Base-by-base conservation (phyloP, 2,113 vertebrate genomes). In the Grammomys dolichurus region DNA sequence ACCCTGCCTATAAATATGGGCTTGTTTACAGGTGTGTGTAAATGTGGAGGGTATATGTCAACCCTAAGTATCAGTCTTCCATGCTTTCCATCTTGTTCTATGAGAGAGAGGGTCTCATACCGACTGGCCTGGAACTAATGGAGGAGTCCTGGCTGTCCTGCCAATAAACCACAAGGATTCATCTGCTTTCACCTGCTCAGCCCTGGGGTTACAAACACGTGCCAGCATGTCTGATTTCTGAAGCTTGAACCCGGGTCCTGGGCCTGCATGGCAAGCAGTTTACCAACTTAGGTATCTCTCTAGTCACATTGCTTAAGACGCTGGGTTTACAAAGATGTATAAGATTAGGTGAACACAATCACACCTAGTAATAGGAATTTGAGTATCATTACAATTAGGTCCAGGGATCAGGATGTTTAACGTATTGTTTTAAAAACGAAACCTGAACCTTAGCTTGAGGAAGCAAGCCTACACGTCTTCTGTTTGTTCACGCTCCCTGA, bases 401-500 rank as follows among this genome's bases (percentile, higher is more conserved):
- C 33, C 51, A 86, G 19, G 75, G 51, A 84, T 89, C 48, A 80
- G 70, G n/a, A 70, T 72, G 58, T 40, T 60, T 31, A 77, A 28
- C 43, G 88, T 77, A 87, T 40, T 54, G 19, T 93, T 89, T 93
- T 28, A 69, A 81, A 93, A 93, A 84, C 20, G 80, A 93, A 96
- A 81, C 36, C 67, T 76, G 48, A 81, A 88, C 33, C 26, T 60
- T 33, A 20, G 33, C 73, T 91, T 93, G 73, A 81, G 94, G 78
- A 89, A 95, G 78, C 58, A 84, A 85, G n/a, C 82, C 86, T 77
- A 11, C 72, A n/a, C 8, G 69, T 92, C 31, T 73, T 77, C 70
- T 65, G 94, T 78, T 40, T 76, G 60, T 65, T 91, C 92, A 96
- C 58, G n/a, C 36, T 95, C 67, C 19, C 96, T 96, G 93, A 93